These are phyloP conservation scores for Vulpes ferrilata DNA, from an alignment of 2,113 vertebrate species.

Conservation along the genomic window DNA sequence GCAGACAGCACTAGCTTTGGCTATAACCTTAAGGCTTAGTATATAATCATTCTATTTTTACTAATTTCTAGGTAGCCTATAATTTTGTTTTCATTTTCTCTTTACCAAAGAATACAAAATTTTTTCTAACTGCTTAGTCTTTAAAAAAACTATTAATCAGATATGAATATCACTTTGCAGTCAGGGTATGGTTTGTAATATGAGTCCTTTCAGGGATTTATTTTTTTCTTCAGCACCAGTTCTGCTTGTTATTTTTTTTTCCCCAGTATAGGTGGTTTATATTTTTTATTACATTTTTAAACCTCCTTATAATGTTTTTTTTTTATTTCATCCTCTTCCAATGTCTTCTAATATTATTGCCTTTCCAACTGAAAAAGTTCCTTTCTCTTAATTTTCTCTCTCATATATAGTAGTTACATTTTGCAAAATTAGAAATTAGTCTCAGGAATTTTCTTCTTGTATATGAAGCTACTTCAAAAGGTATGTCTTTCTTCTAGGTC, in stretches of 20 bases:
- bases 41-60: background rate
- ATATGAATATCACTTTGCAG: background rate
- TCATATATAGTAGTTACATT: background rate
- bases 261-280: background rate
- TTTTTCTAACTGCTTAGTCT: background rate
- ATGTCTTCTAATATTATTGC: slow-evolving; percentile 1
- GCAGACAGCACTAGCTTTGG: background rate
- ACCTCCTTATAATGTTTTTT: background rate
- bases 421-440: background rate
- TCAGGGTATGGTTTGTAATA: background rate
- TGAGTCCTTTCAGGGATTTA: background rate
- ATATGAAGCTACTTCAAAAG: background rate
- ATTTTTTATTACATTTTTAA: background rate
- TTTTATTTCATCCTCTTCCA: background rate
- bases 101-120: background rate
- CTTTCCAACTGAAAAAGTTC: background rate
- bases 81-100: background rate
- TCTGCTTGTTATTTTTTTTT: background rate
- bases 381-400: background rate
- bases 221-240: background rate
- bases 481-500: background rate
- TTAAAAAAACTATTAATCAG: background rate
- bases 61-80: background rate
- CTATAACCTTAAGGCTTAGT: background rate
- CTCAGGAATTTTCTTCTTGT: background rate